Conservation (phyloP, 1,140 invertebrate genomes). For the Cydia pomonella region DNA sequence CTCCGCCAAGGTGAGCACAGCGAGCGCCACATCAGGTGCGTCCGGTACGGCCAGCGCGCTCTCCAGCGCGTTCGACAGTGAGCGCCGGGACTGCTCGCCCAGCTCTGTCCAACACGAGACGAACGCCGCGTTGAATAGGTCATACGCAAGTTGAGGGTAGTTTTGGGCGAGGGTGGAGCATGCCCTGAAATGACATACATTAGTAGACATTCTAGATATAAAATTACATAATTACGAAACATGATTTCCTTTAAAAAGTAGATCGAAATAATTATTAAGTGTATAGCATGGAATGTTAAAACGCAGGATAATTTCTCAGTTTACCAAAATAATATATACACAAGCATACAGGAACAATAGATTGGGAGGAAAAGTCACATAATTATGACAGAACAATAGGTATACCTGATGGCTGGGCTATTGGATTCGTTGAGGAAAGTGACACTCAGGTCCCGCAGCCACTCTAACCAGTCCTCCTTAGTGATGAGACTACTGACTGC, state of each 20-base stretch:
- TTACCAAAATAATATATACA: no score
- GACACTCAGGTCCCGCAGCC: constrained; percentile 94
- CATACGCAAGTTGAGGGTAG: constrained; percentile 95
- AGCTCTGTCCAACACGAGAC: constrained; percentile 99
- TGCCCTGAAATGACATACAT: constrained; percentile 79
- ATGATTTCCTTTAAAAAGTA: no score
- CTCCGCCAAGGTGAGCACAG: constrained; percentile 97
- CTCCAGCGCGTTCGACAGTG: constrained; percentile 93
- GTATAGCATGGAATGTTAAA: no score
- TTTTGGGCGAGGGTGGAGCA: constrained; percentile 96
- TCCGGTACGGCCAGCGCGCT: constrained; percentile 95
- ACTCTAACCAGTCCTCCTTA: constrained; percentile 99
- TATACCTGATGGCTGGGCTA: constrained; percentile 89
- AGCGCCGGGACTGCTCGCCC: constrained; percentile 89
- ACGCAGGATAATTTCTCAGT: no score
- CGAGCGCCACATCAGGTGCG: constrained; percentile 97
- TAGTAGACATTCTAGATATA: no score
- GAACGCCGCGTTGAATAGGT: constrained; percentile 99
- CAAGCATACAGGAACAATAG: no score
- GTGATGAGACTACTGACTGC: constrained; percentile 90
- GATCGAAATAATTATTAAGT: no score
- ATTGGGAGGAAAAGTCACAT: no score
- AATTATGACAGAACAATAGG: no score
- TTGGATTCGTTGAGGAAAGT: constrained; percentile 96
- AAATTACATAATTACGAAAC: no score